Evolutionary conservation across 2,888 invertebrate genomes (phyloP), one percentile per base, ranked within the genome.

Genomic region (Schrankia costaestrigalis): DNA sequence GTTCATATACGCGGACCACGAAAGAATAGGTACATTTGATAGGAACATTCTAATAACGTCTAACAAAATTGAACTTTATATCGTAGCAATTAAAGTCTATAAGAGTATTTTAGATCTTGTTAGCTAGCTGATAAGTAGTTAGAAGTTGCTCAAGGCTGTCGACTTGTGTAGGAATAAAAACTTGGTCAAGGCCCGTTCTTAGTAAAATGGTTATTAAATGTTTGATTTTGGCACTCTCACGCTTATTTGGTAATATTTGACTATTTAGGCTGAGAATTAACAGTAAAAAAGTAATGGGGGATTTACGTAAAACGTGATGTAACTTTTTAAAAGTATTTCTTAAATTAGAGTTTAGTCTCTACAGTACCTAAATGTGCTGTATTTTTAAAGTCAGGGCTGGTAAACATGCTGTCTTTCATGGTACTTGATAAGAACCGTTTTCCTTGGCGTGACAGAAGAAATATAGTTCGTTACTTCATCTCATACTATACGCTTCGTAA

Each of bases 161-260:
- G 56, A 57, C 56, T 63, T 52, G 65, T 61, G 53, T 65, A 64
- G 59, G 62, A 68, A 64, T 68, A 61, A 62, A 72, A 74, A 70
- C 65, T 77, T 74, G 76, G 75, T 77, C 77, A 77, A 76, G 77
- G 76, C 53, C 54, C 31, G 36, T 28, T 48, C 40, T 51, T 39
- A 51, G 45, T 51, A 29, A 56, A 58, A 56, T 37, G 31, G 35
- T 51, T 55, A 39, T 47, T 35, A 53, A 38, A 42, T 39, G 39
- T 54, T 38, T 44, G 36, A 6, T 36, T 47, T 57, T 42, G 46
- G 36, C 44, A 46, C 50, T 47, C 50, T 44, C 55, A 40, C 31
- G 47, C 18, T 29, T 33, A 43, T 50, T 50, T 37, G 26, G 41
- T 26, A 48, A 43, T 43, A 24, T 11, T 11, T 28, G 15, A 34